Base-by-base conservation (phyloP, 2,797 vertebrate genomes). In the Anas acuta region DNA sequence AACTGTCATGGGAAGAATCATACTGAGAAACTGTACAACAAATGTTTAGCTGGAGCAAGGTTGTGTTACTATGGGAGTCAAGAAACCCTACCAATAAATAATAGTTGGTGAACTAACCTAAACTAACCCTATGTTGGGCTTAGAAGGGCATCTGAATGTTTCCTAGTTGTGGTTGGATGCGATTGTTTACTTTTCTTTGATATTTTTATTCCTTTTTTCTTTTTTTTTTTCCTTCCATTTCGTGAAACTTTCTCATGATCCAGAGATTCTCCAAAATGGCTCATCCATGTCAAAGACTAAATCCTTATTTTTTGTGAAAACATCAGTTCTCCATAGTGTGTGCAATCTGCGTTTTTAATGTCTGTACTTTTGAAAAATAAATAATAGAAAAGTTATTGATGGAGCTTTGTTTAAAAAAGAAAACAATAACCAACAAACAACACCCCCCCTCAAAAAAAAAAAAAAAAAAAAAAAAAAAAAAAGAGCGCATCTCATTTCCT, bases 1-100 rank as follows among this genome's bases (percentile, higher is more conserved):
- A 1, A 0, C 18, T 22, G 4, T 17, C 15, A 2, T 2, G 30
- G 26, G 13, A 39, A 33, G 28, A 33, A 11, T 3, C 8, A 4
- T 15, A 19, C 37, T 3, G 13, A 54, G 15, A 22, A 74, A 61
- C 25, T 53, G 21, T 43, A 7, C 17, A 11, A 28, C 21, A 8
- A 33, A 14, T 2, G 13, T 47, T 33, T 2, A 4, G 15, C 71
- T 57, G 39, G 71, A 43, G 19, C 15, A 67, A 92, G 66, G 19
- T 22, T 11, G 3, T 28, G 22, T 26, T 43, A 7, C 49, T 7
- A 9, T 4, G 8, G 12, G 74, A 77, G 13, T 15, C 18, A 66
- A 72, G 54, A 74, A 85, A 61, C 21, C 18, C 13, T 21, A 53
- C 17, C 49, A 28, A 8, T 6, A 72, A 84, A 35, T 43, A 13